Base-by-base conservation (phyloP, 2,797 vertebrate genomes). In the Girardinus metallicus region DNA sequence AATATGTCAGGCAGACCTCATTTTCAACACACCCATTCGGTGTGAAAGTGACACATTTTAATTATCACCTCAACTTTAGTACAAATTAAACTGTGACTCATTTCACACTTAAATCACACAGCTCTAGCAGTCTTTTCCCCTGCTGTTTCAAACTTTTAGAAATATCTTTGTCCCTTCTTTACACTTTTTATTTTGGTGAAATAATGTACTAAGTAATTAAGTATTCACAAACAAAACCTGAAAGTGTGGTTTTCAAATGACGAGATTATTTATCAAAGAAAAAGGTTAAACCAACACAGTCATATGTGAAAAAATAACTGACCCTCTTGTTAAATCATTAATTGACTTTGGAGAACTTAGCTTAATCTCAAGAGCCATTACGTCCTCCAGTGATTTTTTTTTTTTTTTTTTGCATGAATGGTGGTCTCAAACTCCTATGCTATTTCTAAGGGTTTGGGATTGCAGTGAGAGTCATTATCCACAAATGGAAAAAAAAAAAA, bases 61-160 rank as follows among this genome's bases (percentile, higher is more conserved):
- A 73, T 62, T 34, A 57, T 74, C 13, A 51, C 5, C 47, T 26
- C 55, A 11, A n/a, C 39, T 57, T 43, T 26, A 64, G 43, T 43
- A n/a, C 23, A 80, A 77, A 75, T 74, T 15, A 71, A 74, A 76
- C 46, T 13, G 1, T 53, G 34, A 41, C 18, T 71, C 47, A 34
- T n/a, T 51, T 79, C 41, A 53, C 36, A 44, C 78, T 46, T 29
- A 41, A 68, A 51, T 74, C 51, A 46, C 46, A 49, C 46, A 55
- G 12, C 57, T 78, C 9, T 39, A 31, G 73, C 57, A 73, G 36
- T 57, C 18, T n/a, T 34, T 71, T 66, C 18, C 23, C 41, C 8
- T 73, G 21, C 43, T 75, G 46, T 84, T 84, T 76, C 51, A 71
- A 55, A 64, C 55, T 55, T 51, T 66, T 73, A 23, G 2, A 43